Evolutionary conservation across 1,140 invertebrate species (phyloP).

Genomic region (Drosophila santomea): DNA sequence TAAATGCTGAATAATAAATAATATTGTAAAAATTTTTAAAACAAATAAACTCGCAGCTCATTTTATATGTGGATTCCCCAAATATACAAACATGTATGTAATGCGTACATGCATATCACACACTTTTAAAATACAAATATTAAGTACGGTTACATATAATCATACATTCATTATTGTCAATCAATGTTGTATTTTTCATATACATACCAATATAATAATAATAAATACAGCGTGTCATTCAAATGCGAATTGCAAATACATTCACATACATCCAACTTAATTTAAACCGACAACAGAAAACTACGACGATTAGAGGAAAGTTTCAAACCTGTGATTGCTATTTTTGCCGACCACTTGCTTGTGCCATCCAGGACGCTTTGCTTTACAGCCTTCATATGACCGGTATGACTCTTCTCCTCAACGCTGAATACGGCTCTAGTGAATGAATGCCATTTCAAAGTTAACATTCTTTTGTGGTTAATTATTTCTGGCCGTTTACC

Average conservation of each 20-base stretch:
- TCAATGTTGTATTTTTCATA: constrained; percentile 7
- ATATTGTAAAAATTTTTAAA: not conserved
- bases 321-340: constrained; percentile 98
- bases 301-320: constrained; percentile 35
- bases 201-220: constrained; percentile 21
- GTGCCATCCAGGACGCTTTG: constrained; percentile 99
- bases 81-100: constrained; percentile 37
- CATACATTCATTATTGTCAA: constrained; percentile 22
- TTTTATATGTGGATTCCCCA: constrained; percentile 23
- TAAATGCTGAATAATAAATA: not conserved
- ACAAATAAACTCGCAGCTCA: not conserved
- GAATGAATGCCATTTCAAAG: constrained; percentile 40
- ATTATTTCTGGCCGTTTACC: not conserved
- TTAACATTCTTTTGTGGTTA: constrained; percentile 12
- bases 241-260: constrained; percentile 46
- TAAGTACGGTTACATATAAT: constrained; percentile 30
- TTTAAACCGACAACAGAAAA: constrained; percentile 40
- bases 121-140: constrained; percentile 23
- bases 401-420: constrained; percentile 96
- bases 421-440: constrained; percentile 97
- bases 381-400: constrained; percentile 99
- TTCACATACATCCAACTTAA: constrained; percentile 55
- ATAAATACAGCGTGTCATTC: constrained; percentile 42
- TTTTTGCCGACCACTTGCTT: constrained; percentile 99
- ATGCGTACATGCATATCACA: constrained; percentile 37